Conservation (phyloP, 2,797 vertebrate genomes). For the Garrulus glandarius region DNA sequence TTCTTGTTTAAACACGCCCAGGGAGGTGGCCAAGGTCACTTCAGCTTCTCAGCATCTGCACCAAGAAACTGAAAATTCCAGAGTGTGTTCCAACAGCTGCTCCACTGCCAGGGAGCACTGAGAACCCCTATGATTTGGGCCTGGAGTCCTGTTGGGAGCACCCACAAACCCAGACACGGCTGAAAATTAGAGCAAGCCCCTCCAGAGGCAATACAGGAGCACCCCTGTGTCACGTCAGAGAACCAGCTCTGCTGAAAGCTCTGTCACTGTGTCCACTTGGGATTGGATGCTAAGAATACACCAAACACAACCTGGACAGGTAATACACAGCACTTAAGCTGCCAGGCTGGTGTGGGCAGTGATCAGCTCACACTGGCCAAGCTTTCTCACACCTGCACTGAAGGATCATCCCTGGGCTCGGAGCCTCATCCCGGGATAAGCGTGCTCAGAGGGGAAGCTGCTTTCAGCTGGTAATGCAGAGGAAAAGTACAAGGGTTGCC, state of each 20-base stretch:
- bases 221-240: neutral
- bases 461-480: neutral
- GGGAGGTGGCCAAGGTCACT: neutral
- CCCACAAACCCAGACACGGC: neutral
- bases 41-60: neutral
- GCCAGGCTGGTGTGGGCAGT: neutral
- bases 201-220: neutral
- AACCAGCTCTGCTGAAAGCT: neutral
- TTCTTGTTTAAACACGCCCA: neutral
- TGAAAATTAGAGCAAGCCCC: neutral
- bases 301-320: neutral
- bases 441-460: neutral
- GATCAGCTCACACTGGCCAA: neutral
- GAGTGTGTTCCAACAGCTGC: neutral
- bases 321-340: neutral
- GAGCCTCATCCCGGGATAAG: neutral
- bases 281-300: neutral
- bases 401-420: neutral
- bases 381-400: neutral
- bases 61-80: neutral
- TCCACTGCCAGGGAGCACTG: neutral
- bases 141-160: neutral
- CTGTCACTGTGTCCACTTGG: neutral
- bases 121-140: accelerated
- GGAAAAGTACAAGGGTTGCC: neutral